Percentiles rank a stretch among this genome's conserved stretches.
Evolutionary conservation across 2,797 vertebrate genomes (phyloP).

Genomic region (Anniella stebbinsi): DNA sequence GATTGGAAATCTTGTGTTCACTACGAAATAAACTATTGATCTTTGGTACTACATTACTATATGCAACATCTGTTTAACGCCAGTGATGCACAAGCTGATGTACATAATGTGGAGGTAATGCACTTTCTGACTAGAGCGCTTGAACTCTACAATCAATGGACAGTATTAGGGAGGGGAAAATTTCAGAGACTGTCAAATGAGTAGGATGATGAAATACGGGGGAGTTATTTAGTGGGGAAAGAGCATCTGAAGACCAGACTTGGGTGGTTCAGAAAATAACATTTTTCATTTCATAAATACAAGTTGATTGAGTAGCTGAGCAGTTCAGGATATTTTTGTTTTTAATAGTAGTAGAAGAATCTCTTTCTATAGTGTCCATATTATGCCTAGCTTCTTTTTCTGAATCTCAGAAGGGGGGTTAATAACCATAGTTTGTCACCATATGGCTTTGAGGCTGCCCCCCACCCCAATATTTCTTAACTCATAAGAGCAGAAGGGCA

Average conservation of each 20-base stretch:
- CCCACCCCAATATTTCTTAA: too few relatives aligned
- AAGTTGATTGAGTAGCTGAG: background rate
- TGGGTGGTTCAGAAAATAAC: background rate
- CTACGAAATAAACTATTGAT: background rate
- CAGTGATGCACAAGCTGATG: background rate
- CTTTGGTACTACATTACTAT: background rate
- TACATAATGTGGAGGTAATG: background rate
- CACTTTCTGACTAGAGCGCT: background rate
- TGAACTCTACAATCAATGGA: background rate
- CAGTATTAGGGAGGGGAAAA: background rate
- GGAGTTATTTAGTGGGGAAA: too few relatives aligned
- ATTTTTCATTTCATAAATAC: background rate
- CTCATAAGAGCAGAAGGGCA: background rate
- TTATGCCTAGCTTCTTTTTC: too few relatives aligned
- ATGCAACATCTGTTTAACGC: background rate
- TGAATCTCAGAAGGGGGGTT: too few relatives aligned
- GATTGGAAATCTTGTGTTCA: background rate
- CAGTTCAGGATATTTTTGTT: too few relatives aligned
- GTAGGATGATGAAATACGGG: background rate
- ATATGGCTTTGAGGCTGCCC: too few relatives aligned
- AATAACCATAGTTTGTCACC: too few relatives aligned
- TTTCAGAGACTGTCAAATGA: background rate
- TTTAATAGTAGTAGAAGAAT: too few relatives aligned
- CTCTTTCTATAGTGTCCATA: too few relatives aligned
- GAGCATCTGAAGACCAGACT: background rate